Conservation (phyloP, 2,113 vertebrate species). For the Hippoglossus stenolepis region DNA sequence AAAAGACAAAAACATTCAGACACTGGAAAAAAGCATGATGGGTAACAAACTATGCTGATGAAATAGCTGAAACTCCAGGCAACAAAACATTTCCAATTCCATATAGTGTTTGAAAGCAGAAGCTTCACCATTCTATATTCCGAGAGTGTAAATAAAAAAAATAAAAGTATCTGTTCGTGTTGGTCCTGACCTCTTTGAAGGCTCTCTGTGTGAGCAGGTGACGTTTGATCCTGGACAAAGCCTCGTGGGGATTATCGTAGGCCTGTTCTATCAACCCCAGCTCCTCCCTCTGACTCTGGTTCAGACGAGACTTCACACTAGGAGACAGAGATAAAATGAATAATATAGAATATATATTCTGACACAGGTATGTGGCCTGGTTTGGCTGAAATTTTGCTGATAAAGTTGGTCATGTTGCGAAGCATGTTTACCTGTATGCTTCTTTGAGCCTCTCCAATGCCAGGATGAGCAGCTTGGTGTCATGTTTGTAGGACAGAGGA, state of each 20-base stretch:
- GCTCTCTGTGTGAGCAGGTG: constrained; percentile 98
- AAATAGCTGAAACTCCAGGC: too few relatives aligned
- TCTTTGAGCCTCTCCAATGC: constrained; percentile 98
- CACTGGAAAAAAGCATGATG: background rate
- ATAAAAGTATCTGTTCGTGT: background rate
- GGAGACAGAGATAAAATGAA: background rate
- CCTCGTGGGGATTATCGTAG: constrained; percentile 98
- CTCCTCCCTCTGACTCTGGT: constrained; percentile 98
- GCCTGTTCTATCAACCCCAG: constrained; percentile 97
- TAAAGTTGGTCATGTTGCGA: background rate
- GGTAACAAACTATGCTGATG: background rate
- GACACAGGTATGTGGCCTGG: too few relatives aligned
- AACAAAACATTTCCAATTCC: too few relatives aligned
- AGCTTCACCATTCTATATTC: background rate
- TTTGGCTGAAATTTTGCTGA: background rate
- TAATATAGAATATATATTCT: background rate
- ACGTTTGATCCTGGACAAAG: constrained; percentile 98
- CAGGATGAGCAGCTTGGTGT: constrained; percentile 97
- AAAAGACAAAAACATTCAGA: constrained; percentile 1
- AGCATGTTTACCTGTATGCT: constrained; percentile 91
- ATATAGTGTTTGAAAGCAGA: background rate
- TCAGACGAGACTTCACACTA: constrained; percentile 98
- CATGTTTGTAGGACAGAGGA: constrained; percentile 96
- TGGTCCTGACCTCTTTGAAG: constrained; percentile 92
- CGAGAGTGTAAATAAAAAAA: background rate